phyloP scores from a whole-genome alignment of 2,797 vertebrate species.

The Hephaestus fuliginosus region DNA sequence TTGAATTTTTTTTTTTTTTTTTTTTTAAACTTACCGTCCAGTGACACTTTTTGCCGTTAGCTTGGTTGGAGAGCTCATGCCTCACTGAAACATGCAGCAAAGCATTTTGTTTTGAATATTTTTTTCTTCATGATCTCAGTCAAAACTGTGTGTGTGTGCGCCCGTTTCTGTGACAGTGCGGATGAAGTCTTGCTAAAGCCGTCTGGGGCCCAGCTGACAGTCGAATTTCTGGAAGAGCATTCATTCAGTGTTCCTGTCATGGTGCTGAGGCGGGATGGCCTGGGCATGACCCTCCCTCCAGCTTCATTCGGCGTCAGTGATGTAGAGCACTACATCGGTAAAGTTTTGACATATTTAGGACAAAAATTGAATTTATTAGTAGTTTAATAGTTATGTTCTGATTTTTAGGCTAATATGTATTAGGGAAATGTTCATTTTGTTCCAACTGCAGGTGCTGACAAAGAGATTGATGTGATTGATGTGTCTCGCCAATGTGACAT shows the following conservation, averaged over 20 bases:
- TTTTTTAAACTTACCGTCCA: not conserved
- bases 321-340: constrained; percentile 94
- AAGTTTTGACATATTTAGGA: constrained; percentile 1
- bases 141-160: constrained; percentile 14
- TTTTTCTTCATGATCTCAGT: not conserved
- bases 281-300: constrained; percentile 95
- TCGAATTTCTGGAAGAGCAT: constrained; percentile 96
- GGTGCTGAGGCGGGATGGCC: constrained; percentile 92
- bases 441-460: constrained; percentile 88
- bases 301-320: constrained; percentile 90
- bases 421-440: not conserved
- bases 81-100: not conserved
- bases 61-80: not conserved
- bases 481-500: constrained; percentile 92
- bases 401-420: not conserved
- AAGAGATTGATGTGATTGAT: constrained; percentile 96
- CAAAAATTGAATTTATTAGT: not conserved
- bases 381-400: not conserved
- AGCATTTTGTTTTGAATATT: not conserved
- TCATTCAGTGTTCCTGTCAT: constrained; percentile 96
- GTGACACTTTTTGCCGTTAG: not conserved
- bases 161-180: constrained; percentile 82
- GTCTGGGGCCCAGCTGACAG: constrained; percentile 92
- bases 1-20: not conserved
- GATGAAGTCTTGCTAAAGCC: constrained; percentile 94